Conservation (phyloP, 2,888 invertebrate species). For the Chymomyza caudatula region DNA sequence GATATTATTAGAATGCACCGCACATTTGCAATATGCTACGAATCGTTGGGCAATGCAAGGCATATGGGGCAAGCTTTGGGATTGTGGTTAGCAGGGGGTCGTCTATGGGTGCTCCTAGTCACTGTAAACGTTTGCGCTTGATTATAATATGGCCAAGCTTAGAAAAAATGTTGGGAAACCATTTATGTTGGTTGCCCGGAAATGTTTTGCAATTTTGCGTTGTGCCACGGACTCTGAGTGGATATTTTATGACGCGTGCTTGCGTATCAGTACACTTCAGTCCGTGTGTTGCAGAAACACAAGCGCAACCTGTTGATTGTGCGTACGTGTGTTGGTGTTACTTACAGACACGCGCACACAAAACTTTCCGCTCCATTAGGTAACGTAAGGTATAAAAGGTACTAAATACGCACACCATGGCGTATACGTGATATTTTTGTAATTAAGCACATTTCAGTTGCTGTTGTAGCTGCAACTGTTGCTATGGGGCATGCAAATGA, state of each 20-base stretch:
- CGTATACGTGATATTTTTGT: slow-evolving; percentile 42
- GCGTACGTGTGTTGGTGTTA: slow-evolving; percentile 27
- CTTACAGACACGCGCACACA: neutral
- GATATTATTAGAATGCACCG: slow-evolving; percentile 60
- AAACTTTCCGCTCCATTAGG: slow-evolving; percentile 41
- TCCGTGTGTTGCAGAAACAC: neutral
- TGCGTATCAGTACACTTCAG: neutral
- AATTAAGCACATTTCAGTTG: slow-evolving; percentile 61
- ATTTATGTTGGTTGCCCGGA: neutral
- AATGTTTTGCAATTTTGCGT: neutral
- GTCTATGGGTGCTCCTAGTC: neutral
- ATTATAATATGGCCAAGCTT: neutral
- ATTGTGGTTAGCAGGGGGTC: neutral
- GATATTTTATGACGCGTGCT: neutral
- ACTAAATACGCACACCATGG: neutral
- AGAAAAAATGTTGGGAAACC: neutral
- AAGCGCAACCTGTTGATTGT: neutral
- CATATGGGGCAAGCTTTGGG: neutral
- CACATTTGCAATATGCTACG: slow-evolving; percentile 60
- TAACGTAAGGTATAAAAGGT: neutral
- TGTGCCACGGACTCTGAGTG: neutral
- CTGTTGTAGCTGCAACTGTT: slow-evolving; percentile 25
- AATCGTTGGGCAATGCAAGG: slow-evolving; percentile 34
- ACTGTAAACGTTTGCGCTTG: neutral
- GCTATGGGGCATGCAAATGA: slow-evolving; percentile 43